Evolutionary conservation across 1,140 invertebrate genomes (phyloP).

Genomic region (Magallana ariakensis): DNA sequence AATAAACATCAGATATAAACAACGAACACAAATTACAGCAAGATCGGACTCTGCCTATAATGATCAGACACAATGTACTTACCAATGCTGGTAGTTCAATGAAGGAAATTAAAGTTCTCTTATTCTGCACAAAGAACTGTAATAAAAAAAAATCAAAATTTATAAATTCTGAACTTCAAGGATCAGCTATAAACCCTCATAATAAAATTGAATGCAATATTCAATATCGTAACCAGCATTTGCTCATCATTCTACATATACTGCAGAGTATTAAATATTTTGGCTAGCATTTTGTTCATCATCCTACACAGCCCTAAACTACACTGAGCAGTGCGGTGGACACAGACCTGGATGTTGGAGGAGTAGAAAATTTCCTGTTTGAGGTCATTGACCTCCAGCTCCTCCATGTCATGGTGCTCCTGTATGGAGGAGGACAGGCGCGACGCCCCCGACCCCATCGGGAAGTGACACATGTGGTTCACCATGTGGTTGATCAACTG

Average conservation of each 20-base stretch:
- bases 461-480: conserved; percentile 93
- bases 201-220: too few relatives aligned
- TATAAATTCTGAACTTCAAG: too few relatives aligned
- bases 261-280: too few relatives aligned
- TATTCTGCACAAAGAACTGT: conserved; percentile 92
- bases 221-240: too few relatives aligned
- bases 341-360: conserved; percentile 87
- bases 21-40: not conserved
- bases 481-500: conserved; percentile 85
- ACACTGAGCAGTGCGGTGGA: too few relatives aligned
- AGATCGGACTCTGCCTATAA: too few relatives aligned
- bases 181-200: too few relatives aligned
- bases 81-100: conserved; percentile 93
- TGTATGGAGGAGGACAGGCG: conserved; percentile 91
- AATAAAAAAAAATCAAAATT: conserved; percentile 77
- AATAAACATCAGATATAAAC: not conserved
- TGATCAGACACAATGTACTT: conserved; percentile 57
- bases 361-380: conserved; percentile 89
- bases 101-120: conserved; percentile 90
- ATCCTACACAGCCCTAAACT: too few relatives aligned
- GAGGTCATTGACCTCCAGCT: conserved; percentile 84
- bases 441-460: conserved; percentile 90
- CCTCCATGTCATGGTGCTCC: conserved; percentile 94
- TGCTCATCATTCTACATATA: too few relatives aligned
- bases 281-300: too few relatives aligned